phyloP scores from a whole-genome alignment of 2,888 invertebrate species.

The Smittia aterrima region DNA sequence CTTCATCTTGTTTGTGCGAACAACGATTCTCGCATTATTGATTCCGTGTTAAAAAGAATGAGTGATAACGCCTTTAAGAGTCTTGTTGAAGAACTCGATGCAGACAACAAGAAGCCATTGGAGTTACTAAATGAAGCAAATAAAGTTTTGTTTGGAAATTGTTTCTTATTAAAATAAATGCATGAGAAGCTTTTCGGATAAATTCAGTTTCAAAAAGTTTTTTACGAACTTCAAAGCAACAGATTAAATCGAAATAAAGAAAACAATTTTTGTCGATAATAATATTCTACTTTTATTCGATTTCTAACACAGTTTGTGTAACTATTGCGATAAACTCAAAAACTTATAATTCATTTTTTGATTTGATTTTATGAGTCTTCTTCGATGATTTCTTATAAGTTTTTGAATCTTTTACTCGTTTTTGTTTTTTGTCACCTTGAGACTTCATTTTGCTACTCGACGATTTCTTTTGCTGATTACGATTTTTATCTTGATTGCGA shows the following conservation, averaged over 20 bases:
- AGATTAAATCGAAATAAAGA: not conserved
- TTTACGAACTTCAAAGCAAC: no score
- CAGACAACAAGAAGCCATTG: not conserved
- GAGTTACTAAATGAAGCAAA: not conserved
- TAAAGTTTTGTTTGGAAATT: not conserved
- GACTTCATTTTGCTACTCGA: not conserved
- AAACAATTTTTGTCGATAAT: not conserved
- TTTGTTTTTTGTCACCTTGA: not conserved
- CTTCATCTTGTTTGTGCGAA: not conserved
- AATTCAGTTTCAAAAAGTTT: no score
- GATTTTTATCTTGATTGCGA: not conserved
- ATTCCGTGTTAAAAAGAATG: not conserved
- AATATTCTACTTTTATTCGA: no score
- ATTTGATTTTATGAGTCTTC: not conserved
- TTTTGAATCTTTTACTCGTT: not conserved
- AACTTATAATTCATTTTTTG: not conserved
- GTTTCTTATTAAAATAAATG: no score
- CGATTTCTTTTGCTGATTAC: slow-evolving; percentile 1
- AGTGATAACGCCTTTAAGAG: not conserved
- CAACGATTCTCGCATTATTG: not conserved
- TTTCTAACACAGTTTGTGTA: no score
- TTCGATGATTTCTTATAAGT: not conserved
- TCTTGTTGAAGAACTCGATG: not conserved
- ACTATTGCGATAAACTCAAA: no score
- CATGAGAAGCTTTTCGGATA: no score